Conservation (phyloP, 1,140 invertebrate genomes). For the Ditylenchus dipsaci region DNA sequence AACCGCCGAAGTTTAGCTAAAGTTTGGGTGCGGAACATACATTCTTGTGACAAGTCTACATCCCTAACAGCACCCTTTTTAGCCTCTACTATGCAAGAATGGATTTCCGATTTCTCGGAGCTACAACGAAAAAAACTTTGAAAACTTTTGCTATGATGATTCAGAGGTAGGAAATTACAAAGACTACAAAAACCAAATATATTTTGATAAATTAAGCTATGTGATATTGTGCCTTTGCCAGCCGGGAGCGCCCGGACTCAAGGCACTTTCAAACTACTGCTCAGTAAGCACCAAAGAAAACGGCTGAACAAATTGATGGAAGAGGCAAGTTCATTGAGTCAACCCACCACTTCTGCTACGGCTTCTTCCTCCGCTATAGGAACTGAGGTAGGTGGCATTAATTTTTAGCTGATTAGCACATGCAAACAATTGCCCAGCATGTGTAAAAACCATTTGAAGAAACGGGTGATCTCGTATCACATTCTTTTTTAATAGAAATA, state of each 20-base stretch:
- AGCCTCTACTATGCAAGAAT: neutral
- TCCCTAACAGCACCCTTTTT: no score
- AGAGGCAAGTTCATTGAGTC: neutral
- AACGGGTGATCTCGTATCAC: no score
- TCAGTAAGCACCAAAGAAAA: neutral
- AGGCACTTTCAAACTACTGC: neutral
- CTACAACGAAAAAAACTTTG: neutral
- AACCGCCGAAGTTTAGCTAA: no score
- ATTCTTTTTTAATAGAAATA: no score
- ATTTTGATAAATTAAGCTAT: neutral
- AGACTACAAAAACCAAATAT: neutral
- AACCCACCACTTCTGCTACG: neutral
- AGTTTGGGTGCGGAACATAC: no score
- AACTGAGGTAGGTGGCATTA: neutral
- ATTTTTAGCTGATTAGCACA: neutral
- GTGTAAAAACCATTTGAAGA: no score
- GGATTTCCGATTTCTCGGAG: neutral
- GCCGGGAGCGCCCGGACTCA: neutral
- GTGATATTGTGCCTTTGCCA: neutral
- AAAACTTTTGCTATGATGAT: neutral
- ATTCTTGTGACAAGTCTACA: no score
- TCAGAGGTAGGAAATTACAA: neutral
- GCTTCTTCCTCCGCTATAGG: neutral
- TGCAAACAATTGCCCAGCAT: no score
- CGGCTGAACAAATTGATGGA: neutral